These are phyloP conservation scores for Ancistrus triradiatus DNA, from an alignment of 2,113 vertebrate genomes.

Conservation along the genomic window DNA sequence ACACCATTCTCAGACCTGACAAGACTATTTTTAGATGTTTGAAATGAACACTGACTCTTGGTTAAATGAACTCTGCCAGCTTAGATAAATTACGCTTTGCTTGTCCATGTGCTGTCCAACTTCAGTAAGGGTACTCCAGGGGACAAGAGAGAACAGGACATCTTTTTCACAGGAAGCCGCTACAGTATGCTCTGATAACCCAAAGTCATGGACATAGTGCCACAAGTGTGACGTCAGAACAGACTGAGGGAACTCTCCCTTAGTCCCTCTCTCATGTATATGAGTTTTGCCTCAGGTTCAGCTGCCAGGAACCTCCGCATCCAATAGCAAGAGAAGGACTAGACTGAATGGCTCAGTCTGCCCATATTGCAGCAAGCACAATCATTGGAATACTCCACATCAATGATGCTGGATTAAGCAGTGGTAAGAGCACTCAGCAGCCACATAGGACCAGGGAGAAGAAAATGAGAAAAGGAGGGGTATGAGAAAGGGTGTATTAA, in stretches of 20 bases:
- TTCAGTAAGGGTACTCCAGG: no score
- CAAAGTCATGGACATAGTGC: slow-evolving; percentile 5
- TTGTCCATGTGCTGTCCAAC: no score
- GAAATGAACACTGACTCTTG: no score
- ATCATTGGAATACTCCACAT: neutral
- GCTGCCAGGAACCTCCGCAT: neutral
- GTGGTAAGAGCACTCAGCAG: neutral
- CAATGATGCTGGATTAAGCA: neutral
- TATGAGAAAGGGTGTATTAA: neutral
- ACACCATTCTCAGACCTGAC: no score
- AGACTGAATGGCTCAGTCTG: neutral
- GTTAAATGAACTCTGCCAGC: no score
- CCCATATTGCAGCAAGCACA: neutral
- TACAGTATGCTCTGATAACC: slow-evolving; percentile 20
- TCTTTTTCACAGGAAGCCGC: no score
- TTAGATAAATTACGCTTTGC: no score
- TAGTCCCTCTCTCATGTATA: neutral
- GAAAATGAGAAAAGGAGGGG: neutral
- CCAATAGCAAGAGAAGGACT: slow-evolving; percentile 4
- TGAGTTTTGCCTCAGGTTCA: slow-evolving; percentile 4
- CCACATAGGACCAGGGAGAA: neutral
- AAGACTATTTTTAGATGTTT: no score
- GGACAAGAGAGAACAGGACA: no score
- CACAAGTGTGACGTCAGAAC: neutral
- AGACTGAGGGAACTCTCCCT: neutral